Conservation (phyloP, 35 echinoderm and acorn worm genomes). For the Hemicentrotus pulcherrimus region DNA sequence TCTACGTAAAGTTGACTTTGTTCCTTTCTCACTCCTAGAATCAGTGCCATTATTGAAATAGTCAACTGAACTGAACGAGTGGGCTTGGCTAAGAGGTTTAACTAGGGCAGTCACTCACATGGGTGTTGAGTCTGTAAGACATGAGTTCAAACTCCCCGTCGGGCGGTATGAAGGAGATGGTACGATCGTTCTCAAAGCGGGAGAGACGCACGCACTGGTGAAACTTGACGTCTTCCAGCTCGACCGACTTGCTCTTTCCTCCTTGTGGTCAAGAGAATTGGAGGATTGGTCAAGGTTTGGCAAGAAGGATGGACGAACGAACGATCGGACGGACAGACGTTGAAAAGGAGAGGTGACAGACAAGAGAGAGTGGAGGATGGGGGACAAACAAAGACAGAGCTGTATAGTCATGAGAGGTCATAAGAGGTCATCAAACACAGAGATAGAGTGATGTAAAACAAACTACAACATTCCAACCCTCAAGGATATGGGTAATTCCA, state of each 20-base stretch:
- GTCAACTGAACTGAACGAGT: too few species aligned
- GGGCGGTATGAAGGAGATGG: conserved; percentile 98
- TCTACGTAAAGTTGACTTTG: too few species aligned
- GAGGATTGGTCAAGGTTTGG: neutral
- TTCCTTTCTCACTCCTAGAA: too few species aligned
- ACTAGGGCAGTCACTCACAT: conserved; percentile 68
- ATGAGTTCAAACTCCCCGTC: conserved; percentile 99
- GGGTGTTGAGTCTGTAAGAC: conserved; percentile 98
- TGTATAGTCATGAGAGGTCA: conserved; percentile 10
- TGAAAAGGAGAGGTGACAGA: neutral
- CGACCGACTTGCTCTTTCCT: conserved; percentile 98
- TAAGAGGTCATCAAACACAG: neutral
- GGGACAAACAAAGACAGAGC: conserved; percentile 9
- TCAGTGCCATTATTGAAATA: too few species aligned
- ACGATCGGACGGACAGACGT: neutral
- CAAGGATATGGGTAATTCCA: too few species aligned
- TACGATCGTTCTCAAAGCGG: conserved; percentile 97
- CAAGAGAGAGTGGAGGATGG: neutral
- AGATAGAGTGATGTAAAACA: neutral
- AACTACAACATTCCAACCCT: neutral
- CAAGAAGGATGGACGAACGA: neutral
- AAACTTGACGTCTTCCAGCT: conserved; percentile 97
- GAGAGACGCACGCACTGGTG: conserved; percentile 99
- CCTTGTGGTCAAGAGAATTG: conserved; percentile 55
- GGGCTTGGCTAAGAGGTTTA: neutral